Percentiles rank a stretch among this genome's conserved stretches.
These are phyloP conservation scores for Chelonus insularis DNA, from an alignment of 1,140 invertebrate genomes.

Conservation along the genomic window DNA sequence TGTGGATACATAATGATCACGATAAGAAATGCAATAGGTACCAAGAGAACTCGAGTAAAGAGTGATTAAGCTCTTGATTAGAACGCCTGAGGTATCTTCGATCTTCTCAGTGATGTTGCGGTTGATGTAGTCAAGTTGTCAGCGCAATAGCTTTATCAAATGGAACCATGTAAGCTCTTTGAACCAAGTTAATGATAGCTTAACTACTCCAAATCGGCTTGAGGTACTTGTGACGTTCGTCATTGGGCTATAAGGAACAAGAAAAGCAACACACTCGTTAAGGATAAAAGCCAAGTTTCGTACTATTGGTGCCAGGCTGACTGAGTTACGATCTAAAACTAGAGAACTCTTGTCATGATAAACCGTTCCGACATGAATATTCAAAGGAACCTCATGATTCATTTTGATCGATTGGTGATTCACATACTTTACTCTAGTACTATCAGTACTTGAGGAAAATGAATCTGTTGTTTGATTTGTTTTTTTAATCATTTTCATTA, in stretches of 20 bases:
- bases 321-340: neutral
- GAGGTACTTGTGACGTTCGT: neutral
- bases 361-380: neutral
- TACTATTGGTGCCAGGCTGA: neutral
- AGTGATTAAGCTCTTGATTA: constrained; percentile 24
- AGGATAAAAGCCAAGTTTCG: neutral
- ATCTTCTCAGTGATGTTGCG: constrained; percentile 14
- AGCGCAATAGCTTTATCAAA: constrained; percentile 7
- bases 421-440: too few species aligned
- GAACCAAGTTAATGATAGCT: constrained; percentile 9
- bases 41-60: neutral
- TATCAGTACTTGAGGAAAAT: too few species aligned
- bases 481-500: too few species aligned
- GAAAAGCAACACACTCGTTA: neutral
- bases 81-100: constrained; percentile 21
- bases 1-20: too few species aligned
- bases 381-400: neutral
- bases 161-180: constrained; percentile 2
- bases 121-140: constrained; percentile 13
- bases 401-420: neutral
- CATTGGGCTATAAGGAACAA: neutral
- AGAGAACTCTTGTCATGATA: neutral
- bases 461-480: too few species aligned
- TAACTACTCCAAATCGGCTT: constrained; percentile 5
- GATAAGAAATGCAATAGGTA: too few species aligned